Evolutionary conservation across 2,113 vertebrate genomes (phyloP).

Genomic region (Rhagologus leucostigma): DNA sequence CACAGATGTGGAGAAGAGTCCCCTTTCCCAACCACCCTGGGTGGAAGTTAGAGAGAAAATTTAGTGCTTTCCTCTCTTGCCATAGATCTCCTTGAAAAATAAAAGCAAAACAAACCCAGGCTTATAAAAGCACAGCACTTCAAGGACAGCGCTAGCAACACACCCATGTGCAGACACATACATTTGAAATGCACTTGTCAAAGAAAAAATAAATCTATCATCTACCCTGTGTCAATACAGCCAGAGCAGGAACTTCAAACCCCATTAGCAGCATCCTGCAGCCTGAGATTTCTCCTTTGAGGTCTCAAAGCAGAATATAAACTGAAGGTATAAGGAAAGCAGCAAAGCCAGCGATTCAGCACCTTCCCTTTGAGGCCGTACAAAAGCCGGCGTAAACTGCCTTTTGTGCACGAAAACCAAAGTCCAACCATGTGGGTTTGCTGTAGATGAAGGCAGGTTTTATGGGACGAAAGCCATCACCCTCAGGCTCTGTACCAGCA

Average conservation of each 20-base stretch:
- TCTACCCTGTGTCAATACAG: conserved; percentile 5
- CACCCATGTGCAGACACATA: neutral
- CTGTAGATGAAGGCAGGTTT: neutral
- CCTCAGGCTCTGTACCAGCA: neutral
- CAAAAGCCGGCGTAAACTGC: fast-evolving
- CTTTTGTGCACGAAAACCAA: neutral
- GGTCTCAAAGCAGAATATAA: conserved; percentile 21
- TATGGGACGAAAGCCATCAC: neutral
- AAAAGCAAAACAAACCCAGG: neutral
- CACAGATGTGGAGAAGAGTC: neutral
- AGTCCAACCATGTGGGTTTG: neutral
- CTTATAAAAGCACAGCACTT: neutral
- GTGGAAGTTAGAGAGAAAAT: neutral
- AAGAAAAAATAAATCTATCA: conserved; percentile 16
- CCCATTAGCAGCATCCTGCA: conserved; percentile 49
- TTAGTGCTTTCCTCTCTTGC: neutral
- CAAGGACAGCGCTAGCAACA: neutral
- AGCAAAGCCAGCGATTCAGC: neutral
- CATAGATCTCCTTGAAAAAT: neutral
- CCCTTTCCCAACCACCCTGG: neutral
- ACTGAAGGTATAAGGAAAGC: neutral
- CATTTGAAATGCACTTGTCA: neutral
- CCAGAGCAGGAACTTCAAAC: conserved; percentile 53
- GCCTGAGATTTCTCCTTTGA: conserved; percentile 35
- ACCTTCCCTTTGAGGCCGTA: neutral